A percentile compares a stretch with the other conserved stretches of the same genome.
phyloP scores from a whole-genome alignment of 23 tunicate species.

The Phallusia fumigata region DNA sequence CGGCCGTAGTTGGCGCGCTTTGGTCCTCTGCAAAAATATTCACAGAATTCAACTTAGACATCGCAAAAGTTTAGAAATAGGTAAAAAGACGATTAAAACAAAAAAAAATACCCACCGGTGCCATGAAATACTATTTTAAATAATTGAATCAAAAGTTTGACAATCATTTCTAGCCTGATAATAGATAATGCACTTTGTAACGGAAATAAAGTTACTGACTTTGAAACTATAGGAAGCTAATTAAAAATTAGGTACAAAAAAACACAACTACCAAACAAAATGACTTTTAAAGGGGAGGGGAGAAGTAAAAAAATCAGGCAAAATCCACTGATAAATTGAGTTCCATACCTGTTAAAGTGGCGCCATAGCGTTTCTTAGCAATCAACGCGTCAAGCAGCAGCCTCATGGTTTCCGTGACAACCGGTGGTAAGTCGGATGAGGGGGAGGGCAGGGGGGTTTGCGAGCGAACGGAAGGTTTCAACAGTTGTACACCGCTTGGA shows the following conservation, averaged over 20 bases:
- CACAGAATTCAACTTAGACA: too few species aligned
- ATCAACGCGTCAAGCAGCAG: conserved; percentile 57
- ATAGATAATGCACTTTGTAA: not conserved
- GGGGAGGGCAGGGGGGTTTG: conserved; percentile 21
- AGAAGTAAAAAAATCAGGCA: too few species aligned
- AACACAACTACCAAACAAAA: not conserved
- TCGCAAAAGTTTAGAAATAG: too few species aligned
- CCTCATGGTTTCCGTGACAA: conserved; percentile 38
- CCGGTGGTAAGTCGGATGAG: conserved; percentile 24
- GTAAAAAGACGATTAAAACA: too few species aligned
- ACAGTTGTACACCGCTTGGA: conserved; percentile 42
- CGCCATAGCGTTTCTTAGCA: not conserved
- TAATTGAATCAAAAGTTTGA: too few species aligned
- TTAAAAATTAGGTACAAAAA: not conserved
- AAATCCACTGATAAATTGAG: too few species aligned
- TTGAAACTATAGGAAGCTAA: too few species aligned
- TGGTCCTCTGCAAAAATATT: too few species aligned
- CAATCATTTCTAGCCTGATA: too few species aligned
- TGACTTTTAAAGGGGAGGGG: not conserved
- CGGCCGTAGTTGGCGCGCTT: too few species aligned
- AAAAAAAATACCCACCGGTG: too few species aligned
- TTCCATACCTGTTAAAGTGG: not conserved
- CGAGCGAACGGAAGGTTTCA: conserved; percentile 27
- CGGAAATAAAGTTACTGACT: not conserved
- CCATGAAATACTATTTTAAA: too few species aligned